These are phyloP conservation scores for Galendromus occidentalis DNA, from an alignment of 1,140 invertebrate species.

Conservation along the genomic window DNA sequence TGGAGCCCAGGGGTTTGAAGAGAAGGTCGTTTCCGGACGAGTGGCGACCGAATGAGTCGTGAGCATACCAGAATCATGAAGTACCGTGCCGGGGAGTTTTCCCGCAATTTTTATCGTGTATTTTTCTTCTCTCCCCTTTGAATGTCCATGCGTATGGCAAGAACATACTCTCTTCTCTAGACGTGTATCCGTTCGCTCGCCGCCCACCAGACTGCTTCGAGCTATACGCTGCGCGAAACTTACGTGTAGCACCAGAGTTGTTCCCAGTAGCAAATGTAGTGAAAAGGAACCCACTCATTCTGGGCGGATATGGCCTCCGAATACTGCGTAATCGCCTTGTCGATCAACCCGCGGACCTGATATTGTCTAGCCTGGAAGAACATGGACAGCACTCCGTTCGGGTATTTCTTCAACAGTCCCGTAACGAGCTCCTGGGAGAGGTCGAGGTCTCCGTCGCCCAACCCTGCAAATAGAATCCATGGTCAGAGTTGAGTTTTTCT, in stretches of 20 bases:
- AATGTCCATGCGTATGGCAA: no score
- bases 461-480: conserved; percentile 32
- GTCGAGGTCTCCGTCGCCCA: conserved; percentile 52
- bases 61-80: no score
- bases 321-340: conserved; percentile 51
- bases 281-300: conserved; percentile 72
- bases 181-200: no score
- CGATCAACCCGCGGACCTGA: conserved; percentile 55
- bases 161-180: no score
- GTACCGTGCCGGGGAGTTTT: no score
- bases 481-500: neutral
- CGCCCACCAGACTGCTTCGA: no score
- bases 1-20: no score
- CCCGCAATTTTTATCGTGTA: no score
- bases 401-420: conserved; percentile 39
- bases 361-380: conserved; percentile 72
- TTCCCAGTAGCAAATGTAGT: conserved; percentile 89
- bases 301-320: conserved; percentile 63
- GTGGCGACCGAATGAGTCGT: no score
- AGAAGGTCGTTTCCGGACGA: no score
- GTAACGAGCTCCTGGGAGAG: conserved; percentile 49
- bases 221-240: conserved; percentile 20
- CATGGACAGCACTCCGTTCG: conserved; percentile 63
- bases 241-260: conserved; percentile 69
- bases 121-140: no score